Base-by-base conservation (phyloP, 64 coral and sea anemone genomes). In the Hydrozoanthus tunicans region DNA sequence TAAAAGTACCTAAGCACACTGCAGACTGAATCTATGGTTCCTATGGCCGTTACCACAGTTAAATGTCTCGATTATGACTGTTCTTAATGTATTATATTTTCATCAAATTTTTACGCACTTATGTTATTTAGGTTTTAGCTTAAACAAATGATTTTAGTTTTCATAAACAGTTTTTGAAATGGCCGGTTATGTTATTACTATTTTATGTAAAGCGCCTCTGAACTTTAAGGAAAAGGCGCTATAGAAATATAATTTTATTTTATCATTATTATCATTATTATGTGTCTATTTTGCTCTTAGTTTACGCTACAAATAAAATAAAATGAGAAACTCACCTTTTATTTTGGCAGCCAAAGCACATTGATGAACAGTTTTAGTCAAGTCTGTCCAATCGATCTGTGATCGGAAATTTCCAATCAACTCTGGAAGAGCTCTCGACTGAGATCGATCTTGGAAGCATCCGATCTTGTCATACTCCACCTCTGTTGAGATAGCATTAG, bases 371-470 rank as follows among this genome's bases (percentile, higher is more conserved):
- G 77, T 58, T 65, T 93, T 58, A 0, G 12, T 53, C 17, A 88
- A n/a, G 53, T 93, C 67, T 0, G 32, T 79, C 91, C 91, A 93
- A 70, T 88, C 82, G 5, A 93, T 77, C 4, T 88, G 62, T 55
- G 73, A 62, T 17, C 91, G 83, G 85, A 79, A 88, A 58, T 79
- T 93, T n/a, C 52, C 82, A 5, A 93, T 53, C 15, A 93, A 54
- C 57, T 77, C 55, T 11, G 91, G 91, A 79, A 93, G 91, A 79
- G 91, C 91, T 93, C 91, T 88, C 15, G 70, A 62, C 17, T 68
- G 17, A 4, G 58, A 6, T 24, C 59, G 54, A 88, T 93, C 91
- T 51, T 88, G 56, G 64, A 88, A 93, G 52, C 91, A 93, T 70
- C 91, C 91, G 64, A 93, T 81, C 3, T 65, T 27, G 59, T 79